Evolutionary conservation across 2,888 invertebrate species (phyloP).

Genomic region (Bhutanitis thaidina): DNA sequence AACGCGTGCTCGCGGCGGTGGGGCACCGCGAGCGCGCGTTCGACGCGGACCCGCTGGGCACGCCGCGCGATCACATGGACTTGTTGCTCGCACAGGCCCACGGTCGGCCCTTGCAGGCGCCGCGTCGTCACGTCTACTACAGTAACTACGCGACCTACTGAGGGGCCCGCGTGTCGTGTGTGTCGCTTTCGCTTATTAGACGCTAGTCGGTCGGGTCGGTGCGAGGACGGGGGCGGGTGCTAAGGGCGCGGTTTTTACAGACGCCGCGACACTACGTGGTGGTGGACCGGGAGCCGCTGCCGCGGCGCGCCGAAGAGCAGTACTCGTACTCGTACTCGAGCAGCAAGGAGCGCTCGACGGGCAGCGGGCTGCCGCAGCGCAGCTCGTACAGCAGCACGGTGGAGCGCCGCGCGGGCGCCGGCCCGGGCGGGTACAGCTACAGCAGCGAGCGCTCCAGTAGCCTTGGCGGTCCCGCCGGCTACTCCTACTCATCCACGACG

Average conservation of each 20-base stretch:
- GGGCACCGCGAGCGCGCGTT: slow-evolving; percentile 79
- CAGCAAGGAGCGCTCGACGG: slow-evolving; percentile 74
- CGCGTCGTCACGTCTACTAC: slow-evolving; percentile 75
- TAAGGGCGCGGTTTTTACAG: slow-evolving; percentile 82
- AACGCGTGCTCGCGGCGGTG: slow-evolving; percentile 81
- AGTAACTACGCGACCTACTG: slow-evolving; percentile 75
- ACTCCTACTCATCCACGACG: slow-evolving; percentile 89
- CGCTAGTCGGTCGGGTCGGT: slow-evolving; percentile 49
- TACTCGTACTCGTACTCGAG: slow-evolving; percentile 91
- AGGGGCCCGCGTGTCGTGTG: slow-evolving; percentile 44
- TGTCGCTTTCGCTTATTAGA: slow-evolving; percentile 69
- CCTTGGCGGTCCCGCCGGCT: slow-evolving; percentile 89
- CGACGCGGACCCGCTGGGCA: slow-evolving; percentile 80
- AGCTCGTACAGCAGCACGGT: slow-evolving; percentile 83
- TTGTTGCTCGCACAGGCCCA: slow-evolving; percentile 82
- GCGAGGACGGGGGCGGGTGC: slow-evolving; percentile 44
- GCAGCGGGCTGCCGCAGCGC: slow-evolving; percentile 78
- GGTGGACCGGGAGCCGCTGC: slow-evolving; percentile 87
- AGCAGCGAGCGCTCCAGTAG: slow-evolving; percentile 86
- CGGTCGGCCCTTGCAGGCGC: slow-evolving; percentile 69
- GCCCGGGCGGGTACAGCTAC: slow-evolving; percentile 89
- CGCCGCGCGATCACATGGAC: slow-evolving; percentile 83
- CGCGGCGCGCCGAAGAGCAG: slow-evolving; percentile 87
- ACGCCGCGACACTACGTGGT: slow-evolving; percentile 94
- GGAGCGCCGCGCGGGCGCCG: slow-evolving; percentile 85